phyloP scores from a whole-genome alignment of 1,140 invertebrate genomes.

The Magallana gigas region DNA sequence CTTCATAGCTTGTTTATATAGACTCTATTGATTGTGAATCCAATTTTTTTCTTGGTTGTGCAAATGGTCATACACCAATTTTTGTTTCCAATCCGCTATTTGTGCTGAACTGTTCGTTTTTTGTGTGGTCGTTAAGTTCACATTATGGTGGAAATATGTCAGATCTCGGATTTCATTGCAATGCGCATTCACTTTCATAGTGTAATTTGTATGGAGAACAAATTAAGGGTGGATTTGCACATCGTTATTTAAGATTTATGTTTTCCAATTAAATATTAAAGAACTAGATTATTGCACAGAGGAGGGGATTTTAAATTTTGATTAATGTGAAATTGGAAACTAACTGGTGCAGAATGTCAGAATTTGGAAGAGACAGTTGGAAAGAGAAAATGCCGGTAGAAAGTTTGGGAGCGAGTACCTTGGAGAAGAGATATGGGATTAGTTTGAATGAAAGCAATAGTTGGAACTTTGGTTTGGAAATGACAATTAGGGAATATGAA shows the following conservation, averaged over 20 bases:
- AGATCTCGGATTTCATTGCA: slow-evolving; percentile 3
- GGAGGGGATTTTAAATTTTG: background rate
- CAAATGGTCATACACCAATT: background rate
- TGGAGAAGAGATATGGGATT: slow-evolving; percentile 33
- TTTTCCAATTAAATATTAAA: slow-evolving; percentile 25
- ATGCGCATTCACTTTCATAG: background rate
- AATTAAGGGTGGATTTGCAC: slow-evolving; percentile 13
- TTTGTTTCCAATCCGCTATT: background rate
- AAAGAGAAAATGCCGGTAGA: slow-evolving; percentile 3
- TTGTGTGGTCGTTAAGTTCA: background rate
- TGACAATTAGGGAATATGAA: slow-evolving; percentile 64
- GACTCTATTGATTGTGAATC: slow-evolving; percentile 10
- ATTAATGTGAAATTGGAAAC: slow-evolving; percentile 29
- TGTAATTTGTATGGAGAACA: background rate
- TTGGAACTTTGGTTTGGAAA: slow-evolving; percentile 57
- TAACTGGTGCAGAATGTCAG: slow-evolving; percentile 1
- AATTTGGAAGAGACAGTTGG: slow-evolving; percentile 24
- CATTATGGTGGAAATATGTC: background rate
- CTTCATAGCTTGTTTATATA: slow-evolving; percentile 3
- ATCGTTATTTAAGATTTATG: slow-evolving; percentile 8
- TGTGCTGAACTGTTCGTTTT: background rate
- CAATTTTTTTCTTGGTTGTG: background rate
- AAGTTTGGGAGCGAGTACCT: slow-evolving; percentile 18
- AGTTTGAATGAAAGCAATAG: slow-evolving; percentile 17
- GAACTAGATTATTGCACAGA: background rate